Percentiles rank a stretch among this genome's conserved stretches.
phyloP scores from a whole-genome alignment of 2,113 vertebrate genomes.

The Oreochromis aureus region DNA sequence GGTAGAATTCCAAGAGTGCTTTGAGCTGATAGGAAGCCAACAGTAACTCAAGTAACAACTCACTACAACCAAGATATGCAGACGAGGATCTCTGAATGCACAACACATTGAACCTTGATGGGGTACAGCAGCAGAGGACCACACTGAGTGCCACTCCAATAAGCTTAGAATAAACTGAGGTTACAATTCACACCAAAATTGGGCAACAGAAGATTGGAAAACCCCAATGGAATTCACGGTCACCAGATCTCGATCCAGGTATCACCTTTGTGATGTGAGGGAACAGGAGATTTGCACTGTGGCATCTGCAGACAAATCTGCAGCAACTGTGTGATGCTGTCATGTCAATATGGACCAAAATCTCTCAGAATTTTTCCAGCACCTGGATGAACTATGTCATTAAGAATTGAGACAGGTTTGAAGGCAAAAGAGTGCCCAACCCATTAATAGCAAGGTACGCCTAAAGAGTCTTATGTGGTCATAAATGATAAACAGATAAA shows the following conservation, averaged over 20 bases:
- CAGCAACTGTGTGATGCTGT: neutral
- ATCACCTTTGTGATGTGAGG: accelerated
- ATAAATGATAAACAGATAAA: neutral
- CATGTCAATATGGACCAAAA: neutral
- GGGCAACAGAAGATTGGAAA: neutral
- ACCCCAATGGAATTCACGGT: neutral
- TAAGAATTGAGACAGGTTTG: neutral
- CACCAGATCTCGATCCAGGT: neutral
- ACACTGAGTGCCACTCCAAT: neutral
- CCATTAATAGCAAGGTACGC: neutral
- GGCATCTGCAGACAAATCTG: neutral
- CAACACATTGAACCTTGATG: neutral
- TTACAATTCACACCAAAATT: neutral
- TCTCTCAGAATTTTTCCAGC: neutral
- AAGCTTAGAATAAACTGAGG: neutral
- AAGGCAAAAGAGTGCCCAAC: neutral
- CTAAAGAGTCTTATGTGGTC: neutral
- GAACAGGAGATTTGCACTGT: neutral
- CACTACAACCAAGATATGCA: accelerated
- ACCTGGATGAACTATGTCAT: neutral
- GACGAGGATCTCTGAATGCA: neutral
- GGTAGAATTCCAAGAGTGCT: neutral
- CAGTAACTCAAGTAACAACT: neutral
- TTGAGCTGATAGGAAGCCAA: neutral
- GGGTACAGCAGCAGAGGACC: neutral